Conservation (phyloP, 37 sponge, comb jelly and placozoan species). For the Oscarella lobularis region DNA sequence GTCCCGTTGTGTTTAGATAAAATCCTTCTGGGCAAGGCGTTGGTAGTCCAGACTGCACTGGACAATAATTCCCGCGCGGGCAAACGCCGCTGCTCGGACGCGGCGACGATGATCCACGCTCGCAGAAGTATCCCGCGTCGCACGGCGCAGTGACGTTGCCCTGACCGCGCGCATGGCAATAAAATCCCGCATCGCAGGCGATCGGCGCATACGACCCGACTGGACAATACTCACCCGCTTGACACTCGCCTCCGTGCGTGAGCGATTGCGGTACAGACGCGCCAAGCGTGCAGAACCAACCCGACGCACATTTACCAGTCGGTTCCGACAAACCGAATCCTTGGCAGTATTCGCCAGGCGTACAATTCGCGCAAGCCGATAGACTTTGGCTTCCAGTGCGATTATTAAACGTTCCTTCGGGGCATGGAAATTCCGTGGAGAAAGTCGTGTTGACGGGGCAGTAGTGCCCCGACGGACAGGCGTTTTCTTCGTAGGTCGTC, state of each 20-base stretch:
- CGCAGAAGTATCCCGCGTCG: constrained; percentile 23
- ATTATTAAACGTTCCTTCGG: constrained; percentile 12
- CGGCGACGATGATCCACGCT: not conserved
- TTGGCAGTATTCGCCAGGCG: constrained; percentile 15
- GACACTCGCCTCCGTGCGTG: not conserved
- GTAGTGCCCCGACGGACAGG: constrained; percentile 29
- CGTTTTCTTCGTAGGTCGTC: not conserved
- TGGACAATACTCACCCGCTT: not conserved
- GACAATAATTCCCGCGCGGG: not conserved
- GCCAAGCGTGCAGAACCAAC: constrained; percentile 15
- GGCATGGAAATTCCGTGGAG: constrained; percentile 14
- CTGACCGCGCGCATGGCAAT: not conserved
- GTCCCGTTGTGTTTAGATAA: not conserved
- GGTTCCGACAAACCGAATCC: not conserved
- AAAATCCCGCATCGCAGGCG: constrained; percentile 10
- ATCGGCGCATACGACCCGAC: not conserved
- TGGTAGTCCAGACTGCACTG: not conserved
- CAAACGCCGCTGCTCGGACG: not conserved
- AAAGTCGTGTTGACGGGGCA: constrained; percentile 15
- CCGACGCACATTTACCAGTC: constrained; percentile 16
- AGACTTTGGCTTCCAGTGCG: not conserved
- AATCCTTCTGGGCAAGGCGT: constrained; percentile 1
- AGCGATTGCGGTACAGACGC: constrained; percentile 5
- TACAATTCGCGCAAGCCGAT: constrained; percentile 8
- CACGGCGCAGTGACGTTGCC: constrained; percentile 11